Evolutionary conservation across 1,140 invertebrate genomes (phyloP).

Genomic region (Aphidius gifuensis): DNA sequence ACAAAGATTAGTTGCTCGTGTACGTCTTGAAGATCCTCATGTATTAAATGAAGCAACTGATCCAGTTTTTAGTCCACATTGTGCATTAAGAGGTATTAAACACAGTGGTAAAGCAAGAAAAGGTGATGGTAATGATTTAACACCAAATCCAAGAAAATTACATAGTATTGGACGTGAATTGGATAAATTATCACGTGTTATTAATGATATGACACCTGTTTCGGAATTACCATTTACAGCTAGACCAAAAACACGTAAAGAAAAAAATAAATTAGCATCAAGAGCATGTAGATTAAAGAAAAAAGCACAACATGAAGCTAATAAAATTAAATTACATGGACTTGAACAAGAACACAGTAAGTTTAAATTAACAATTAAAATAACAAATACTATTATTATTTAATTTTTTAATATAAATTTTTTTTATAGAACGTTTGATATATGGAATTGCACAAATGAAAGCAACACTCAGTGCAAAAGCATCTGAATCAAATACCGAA

Average conservation of each 20-base stretch:
- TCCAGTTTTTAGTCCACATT: conserved; percentile 88
- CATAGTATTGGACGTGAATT: conserved; percentile 88
- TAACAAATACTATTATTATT: background rate
- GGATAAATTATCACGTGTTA: conserved; percentile 84
- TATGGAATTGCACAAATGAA: conserved; percentile 67
- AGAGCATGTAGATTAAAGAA: conserved; percentile 93
- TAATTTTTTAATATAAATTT: conserved; percentile 25
- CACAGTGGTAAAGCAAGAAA: conserved; percentile 92
- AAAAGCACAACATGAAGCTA: conserved; percentile 92
- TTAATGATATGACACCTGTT: conserved; percentile 94
- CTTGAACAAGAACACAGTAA: conserved; percentile 87
- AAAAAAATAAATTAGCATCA: conserved; percentile 97
- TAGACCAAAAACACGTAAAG: conserved; percentile 88
- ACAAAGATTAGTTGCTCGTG: conserved; percentile 76
- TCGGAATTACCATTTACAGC: conserved; percentile 88
- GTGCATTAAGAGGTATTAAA: conserved; percentile 85
- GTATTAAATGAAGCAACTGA: conserved; percentile 84
- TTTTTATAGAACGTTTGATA: conserved; percentile 63
- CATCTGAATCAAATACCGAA: conserved; percentile 56
- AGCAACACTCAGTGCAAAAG: conserved; percentile 62
- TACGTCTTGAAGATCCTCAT: conserved; percentile 88
- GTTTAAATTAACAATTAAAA: conserved; percentile 6
- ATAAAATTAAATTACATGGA: conserved; percentile 91
- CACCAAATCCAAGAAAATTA: conserved; percentile 90
- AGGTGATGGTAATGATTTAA: conserved; percentile 96